Evolutionary conservation across 2,888 invertebrate genomes (phyloP), one percentile per base, ranked within the genome.

Genomic region (Harpagoxenus sublaevis): DNA sequence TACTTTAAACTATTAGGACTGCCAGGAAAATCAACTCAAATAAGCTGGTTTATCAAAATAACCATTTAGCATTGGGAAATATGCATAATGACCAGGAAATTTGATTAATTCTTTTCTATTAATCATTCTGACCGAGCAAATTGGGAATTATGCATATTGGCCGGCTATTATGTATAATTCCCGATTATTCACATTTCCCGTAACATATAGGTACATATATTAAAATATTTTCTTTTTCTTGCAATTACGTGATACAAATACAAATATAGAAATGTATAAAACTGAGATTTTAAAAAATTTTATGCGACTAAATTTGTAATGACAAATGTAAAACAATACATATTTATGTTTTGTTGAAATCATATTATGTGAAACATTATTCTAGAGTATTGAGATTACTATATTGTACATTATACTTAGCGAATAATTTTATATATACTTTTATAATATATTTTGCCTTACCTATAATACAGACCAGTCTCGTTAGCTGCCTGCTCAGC

Each of bases 401-500:
- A 1, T 31, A 10, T 68, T 31, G 18, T 3, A 68, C 18, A 31
- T 51, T 68, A 51, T 48, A 31, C 1, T 68, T 68, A 1, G 12
- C 18, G 28, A 3, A 31, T 70, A 51, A 53, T 70, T 51, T 51
- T 12, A 53, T 23, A 23, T 23, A 23, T 23, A 23, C 23, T 23
- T 23, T 23, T 23, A 23, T 23, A 23, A 23, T 23, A 23, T 23
- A 23, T 23, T 23, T 23, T 23, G 23, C 23, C 23, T 91, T 94
- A 96, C 96, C 95, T 96, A 92, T 96, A 96, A 92, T 96, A 96
- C 6, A 96, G 91, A 12, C 97, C 97, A 70, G 96, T 96, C 93
- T 97, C 96, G 28, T 95, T 94, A 0, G 95, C 96, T 88, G 96
- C 96, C 89, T 97, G 96, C 87, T 97, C 97, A 87, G 97, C 97